A percentile compares a stretch with the other conserved stretches of the same genome.
These are phyloP conservation scores for Anoplius nigerrimus DNA, from an alignment of 2,888 invertebrate species.

Conservation along the genomic window DNA sequence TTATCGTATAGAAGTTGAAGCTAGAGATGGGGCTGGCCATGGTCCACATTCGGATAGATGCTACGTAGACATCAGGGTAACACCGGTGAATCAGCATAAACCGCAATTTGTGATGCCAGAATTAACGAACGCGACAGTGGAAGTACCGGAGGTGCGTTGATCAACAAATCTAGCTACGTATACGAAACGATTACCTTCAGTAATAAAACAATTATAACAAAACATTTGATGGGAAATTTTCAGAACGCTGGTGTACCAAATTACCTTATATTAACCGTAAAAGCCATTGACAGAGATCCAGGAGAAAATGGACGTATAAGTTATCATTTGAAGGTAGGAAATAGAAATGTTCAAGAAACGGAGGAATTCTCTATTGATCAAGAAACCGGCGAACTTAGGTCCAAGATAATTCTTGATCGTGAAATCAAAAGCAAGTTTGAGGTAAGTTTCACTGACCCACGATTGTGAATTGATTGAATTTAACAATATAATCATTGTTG, in stretches of 20 bases:
- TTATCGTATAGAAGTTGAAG: slow-evolving; percentile 83
- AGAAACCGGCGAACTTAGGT: slow-evolving; percentile 87
- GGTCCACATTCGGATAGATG: slow-evolving; percentile 82
- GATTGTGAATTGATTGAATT: not conserved
- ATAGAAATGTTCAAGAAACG: slow-evolving; percentile 86
- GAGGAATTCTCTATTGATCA: slow-evolving; percentile 88
- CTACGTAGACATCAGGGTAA: slow-evolving; percentile 84
- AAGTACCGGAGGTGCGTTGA: slow-evolving; percentile 85
- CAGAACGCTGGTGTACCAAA: slow-evolving; percentile 85
- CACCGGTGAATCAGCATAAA: slow-evolving; percentile 88
- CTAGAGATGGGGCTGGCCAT: slow-evolving; percentile 84
- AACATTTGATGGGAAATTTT: slow-evolving; percentile 59
- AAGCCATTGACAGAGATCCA: slow-evolving; percentile 87
- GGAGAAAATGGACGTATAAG: slow-evolving; percentile 90
- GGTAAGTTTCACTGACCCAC: slow-evolving; percentile 67
- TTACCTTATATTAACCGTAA: slow-evolving; percentile 87
- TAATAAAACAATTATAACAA: not conserved
- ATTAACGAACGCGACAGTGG: slow-evolving; percentile 84
- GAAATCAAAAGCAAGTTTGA: slow-evolving; percentile 83
- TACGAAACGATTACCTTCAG: not conserved
- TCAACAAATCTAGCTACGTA: slow-evolving; percentile 14
- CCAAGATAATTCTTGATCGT: slow-evolving; percentile 87
- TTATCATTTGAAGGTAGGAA: slow-evolving; percentile 88
- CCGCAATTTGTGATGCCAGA: slow-evolving; percentile 89
- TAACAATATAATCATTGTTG: slow-evolving; percentile 42